Base-by-base conservation (phyloP, 1,140 invertebrate genomes). In the Uloborus diversus region DNA sequence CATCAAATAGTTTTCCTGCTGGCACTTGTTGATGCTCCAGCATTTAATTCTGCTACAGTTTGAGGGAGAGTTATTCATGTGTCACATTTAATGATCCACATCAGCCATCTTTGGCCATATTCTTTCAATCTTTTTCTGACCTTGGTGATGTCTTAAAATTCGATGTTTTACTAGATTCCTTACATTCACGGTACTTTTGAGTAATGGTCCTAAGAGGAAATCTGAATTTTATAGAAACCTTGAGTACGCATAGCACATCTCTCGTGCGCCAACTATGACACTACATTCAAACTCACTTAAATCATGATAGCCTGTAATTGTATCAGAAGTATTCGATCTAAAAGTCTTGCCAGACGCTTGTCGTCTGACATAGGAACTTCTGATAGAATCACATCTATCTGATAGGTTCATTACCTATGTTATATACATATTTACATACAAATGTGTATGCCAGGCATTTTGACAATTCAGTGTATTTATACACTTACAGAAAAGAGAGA, bases 161-260 rank as follows among this genome's bases (percentile, higher is more conserved):
- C 30, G 25, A 61, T 61, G 90, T 90, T 84, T 93, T 91, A 11
- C 92, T 93, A 27, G 91, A 90, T 11, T 91, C 90, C 82, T 98
- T 97, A 86, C 95, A 90, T 86, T 94, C 91, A 82, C 92, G 89
- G 85, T 95, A 96, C 35, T 88, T 93, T 93, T 84, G 25, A 27
- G 57, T 7, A 61, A 61, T 61, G 27, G 57, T 61, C 4, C 23
- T 61, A 32, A 11, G 57, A 5, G 20, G 30, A 61, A 61, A 61
- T 61, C 57, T 20, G 30, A 61, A 61, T 61, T 14, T 61, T n/a
- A 61, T 61, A 4, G 25, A 5, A 27, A 61, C 13, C 57, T 61
- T 20, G 57, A 27, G 30, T 7, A 61, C 30, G 14, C 27, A 27
- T 17, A 37, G 33, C 13, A 5, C 30, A 35, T 66, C 30, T 66